A percentile compares a stretch with the other conserved stretches of the same genome.
phyloP scores from a whole-genome alignment of 1,140 invertebrate genomes.

The Batillaria attramentaria region DNA sequence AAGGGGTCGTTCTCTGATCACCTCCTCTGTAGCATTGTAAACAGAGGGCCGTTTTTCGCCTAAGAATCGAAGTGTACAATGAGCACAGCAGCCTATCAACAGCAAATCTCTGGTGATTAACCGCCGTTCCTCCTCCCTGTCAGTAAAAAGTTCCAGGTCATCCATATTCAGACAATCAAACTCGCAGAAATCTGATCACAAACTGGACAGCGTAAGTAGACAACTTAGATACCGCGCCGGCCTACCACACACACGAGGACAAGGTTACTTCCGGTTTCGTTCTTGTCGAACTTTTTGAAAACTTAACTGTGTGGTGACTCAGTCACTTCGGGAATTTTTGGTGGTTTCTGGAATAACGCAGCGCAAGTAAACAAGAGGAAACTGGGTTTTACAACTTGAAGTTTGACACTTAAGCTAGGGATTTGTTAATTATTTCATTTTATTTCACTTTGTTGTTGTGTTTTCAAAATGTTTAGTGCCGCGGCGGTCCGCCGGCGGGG shows the following conservation, averaged over 20 bases:
- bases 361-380: too few relatives aligned
- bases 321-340: too few relatives aligned
- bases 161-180: not conserved
- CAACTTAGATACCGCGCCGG: not conserved
- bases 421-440: too few relatives aligned
- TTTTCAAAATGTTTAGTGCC: too few relatives aligned
- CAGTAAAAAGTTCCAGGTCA: slow-evolving; percentile 1
- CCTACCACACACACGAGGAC: not conserved
- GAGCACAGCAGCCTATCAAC: not conserved
- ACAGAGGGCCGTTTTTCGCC: slow-evolving; percentile 9
- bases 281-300: too few relatives aligned
- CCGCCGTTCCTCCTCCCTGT: not conserved
- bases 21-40: not conserved
- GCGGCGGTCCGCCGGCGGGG: too few relatives aligned
- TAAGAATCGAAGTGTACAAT: not conserved
- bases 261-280: not conserved
- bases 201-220: not conserved
- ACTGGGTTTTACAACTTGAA: too few relatives aligned
- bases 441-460: too few relatives aligned
- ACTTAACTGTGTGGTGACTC: too few relatives aligned
- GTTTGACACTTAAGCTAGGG: too few relatives aligned
- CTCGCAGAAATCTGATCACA: not conserved
- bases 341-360: too few relatives aligned
- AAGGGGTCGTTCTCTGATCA: too few relatives aligned
- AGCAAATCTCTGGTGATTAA: not conserved